Base-by-base conservation (phyloP, 2,888 invertebrate species). In the Caenorhabditis sulstoni region DNA sequence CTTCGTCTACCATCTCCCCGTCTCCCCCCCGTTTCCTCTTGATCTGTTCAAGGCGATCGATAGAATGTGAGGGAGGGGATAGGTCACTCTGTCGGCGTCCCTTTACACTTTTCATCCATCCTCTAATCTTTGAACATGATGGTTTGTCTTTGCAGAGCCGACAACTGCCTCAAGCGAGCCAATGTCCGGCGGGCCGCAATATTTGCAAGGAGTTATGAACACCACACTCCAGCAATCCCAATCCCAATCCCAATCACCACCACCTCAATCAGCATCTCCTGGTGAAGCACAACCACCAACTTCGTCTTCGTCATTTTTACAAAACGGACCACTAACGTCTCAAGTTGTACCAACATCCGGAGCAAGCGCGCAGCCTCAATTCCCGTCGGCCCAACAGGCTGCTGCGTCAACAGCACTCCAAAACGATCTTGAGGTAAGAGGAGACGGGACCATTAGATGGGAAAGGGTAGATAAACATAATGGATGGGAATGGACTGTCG, bases 181-280 rank as follows among this genome's bases (percentile, higher is more conserved):
- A 47, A 79, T 68, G 81, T 82, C 78, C 52, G 79, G 79, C 67
- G 79, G 79, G 79, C 79, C 79, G 52, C 79, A 79, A 64, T 79
- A 67, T 55, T 35, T 79, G 57, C 73, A 49, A 73, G 79, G 79
- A 62, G 62, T 61, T 9, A 67, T 79, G 62, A 73, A 39, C 53
- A 39, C 64, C 37, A 65, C 62, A 55, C 53, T 71, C 49, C 62
- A 62, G 61, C 71, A 71, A 52, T 29, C 52, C 11, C 14, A n/a
- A 35, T 16, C 49, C 45, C 20, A 71, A 52, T 29, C 52, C 11
- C 14, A n/a, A 35, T 16, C 49, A 57, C 20, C 67, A 47, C 29
- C 45, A 41, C 1, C 47, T 16, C 9, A 9, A 9, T 47, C 47
- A 1, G 44, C 5, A 3, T 44, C 44, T 29, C 53, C 45, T 37